These are phyloP conservation scores for Ganaspis brasiliensis DNA, from an alignment of 2,888 invertebrate genomes.

Conservation along the genomic window DNA sequence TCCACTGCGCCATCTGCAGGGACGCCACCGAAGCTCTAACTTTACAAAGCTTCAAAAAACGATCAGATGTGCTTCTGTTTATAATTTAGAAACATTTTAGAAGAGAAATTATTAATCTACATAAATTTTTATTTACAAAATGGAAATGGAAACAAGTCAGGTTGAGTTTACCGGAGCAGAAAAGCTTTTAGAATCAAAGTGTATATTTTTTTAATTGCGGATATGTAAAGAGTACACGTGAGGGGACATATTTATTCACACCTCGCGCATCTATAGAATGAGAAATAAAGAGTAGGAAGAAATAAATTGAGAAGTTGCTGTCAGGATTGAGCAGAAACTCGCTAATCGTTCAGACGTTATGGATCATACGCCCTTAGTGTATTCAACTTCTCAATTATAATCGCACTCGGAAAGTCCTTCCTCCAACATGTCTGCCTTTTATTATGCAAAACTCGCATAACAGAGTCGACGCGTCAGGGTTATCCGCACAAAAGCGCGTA, in stretches of 20 bases:
- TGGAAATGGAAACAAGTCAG: no score
- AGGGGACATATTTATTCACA: conserved; percentile 4
- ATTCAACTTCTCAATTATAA: conserved; percentile 43
- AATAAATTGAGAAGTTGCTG: conserved; percentile 32
- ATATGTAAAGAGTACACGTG: neutral
- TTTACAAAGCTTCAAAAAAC: no score
- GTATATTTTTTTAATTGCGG: conserved; percentile 3
- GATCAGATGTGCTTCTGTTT: no score
- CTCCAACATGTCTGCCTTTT: conserved; percentile 21
- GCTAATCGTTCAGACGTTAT: conserved; percentile 36
- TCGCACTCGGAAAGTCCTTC: conserved; percentile 30
- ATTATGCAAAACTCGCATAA: conserved; percentile 42
- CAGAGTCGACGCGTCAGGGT: conserved; percentile 38
- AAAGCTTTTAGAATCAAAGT: neutral
- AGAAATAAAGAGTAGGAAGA: neutral
- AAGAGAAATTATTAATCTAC: no score
- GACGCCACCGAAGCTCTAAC: no score
- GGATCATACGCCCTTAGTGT: conserved; percentile 37
- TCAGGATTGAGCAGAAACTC: neutral
- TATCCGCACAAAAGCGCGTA: conserved; percentile 40
- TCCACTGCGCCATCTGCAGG: no score
- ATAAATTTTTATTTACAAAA: no score
- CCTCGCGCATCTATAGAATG: conserved; percentile 14
- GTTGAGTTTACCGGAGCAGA: neutral
- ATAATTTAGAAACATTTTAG: no score